Evolutionary conservation across 37 sponge, comb jelly and placozoan genomes (phyloP), one percentile per base, ranked within the genome.

Genomic region (Cliona cf. orientalis): DNA sequence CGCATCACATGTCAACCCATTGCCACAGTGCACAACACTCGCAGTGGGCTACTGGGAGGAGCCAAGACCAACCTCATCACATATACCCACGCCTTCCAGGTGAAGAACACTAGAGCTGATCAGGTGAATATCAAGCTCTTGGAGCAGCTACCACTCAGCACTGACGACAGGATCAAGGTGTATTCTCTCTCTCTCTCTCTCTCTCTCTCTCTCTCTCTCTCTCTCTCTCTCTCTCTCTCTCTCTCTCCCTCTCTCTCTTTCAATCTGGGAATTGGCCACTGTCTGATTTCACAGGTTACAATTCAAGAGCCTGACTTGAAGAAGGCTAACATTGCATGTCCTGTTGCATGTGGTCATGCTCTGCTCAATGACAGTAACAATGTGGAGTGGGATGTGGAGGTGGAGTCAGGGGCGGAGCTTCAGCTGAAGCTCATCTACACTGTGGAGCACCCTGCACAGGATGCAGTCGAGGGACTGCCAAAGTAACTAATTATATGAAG

Each of bases 121-220:
- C 22, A 73, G 9, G 80, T 81, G 44, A 71, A 58, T 34, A 69
- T 91, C 62, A 19, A 81, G 31, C 78, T 91, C 57, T 60, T 63
- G 2, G 92, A 91, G 60, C 92, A 91, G 69, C 59, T 91, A 31
- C 92, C 92, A 2, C 76, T 86, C 44, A 91, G 87, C 68, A 72
- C 69, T 26, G 92, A 91, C 28, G 92, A 91, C 26, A 81, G 86
- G 56, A 76, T 91, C 87, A 91, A 91, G 92, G 92, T 91, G n/a
- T n/a, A n/a, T n/a, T n/a, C 60, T 23, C 22, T 75, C 59, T 46
- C 76, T 80, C 76, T 46, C 76, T 75, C 76, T 56, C 60, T 75
- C 76, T 46, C 76, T 75, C 76, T 46, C 76, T 75, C 76, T 46
- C 76, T 78, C 79, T 62, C 79, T 78, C 79, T 60, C 66, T 78